phyloP scores from a whole-genome alignment of 1,140 invertebrate genomes.

The Drosophila takahashii region DNA sequence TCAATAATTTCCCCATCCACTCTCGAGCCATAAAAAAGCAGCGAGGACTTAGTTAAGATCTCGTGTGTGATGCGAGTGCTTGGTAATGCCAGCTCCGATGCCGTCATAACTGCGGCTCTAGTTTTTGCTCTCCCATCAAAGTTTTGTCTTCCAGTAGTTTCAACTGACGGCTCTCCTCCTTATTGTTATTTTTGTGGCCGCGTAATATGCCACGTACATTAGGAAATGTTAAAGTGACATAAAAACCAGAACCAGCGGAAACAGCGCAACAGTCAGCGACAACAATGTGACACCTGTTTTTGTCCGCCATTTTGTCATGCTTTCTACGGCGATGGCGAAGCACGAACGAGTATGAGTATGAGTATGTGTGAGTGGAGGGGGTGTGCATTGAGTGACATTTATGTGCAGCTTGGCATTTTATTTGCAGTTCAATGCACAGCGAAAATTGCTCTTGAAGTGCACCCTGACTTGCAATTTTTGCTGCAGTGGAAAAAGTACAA shows the following conservation, averaged over 20 bases:
- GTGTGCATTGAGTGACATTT: conserved; percentile 77
- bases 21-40: conserved; percentile 33
- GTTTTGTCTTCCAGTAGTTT: conserved; percentile 43
- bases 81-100: conserved; percentile 41
- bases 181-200: conserved; percentile 55
- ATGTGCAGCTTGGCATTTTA: conserved; percentile 76
- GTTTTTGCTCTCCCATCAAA: conserved; percentile 36
- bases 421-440: conserved; percentile 77
- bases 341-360: conserved; percentile 17
- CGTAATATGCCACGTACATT: conserved; percentile 73
- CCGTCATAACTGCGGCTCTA: conserved; percentile 59
- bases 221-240: conserved; percentile 79
- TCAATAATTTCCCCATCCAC: conserved; percentile 59
- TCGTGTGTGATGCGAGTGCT: conserved; percentile 55
- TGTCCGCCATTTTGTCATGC: conserved; percentile 51
- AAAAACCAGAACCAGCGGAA: conserved; percentile 58
- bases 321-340: not conserved
- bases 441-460: conserved; percentile 76
- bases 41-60: conserved; percentile 55
- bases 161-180: conserved; percentile 19
- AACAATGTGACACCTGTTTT: conserved; percentile 82
- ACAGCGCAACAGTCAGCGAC: conserved; percentile 67
- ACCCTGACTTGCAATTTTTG: conserved; percentile 65
- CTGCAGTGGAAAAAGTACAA: conserved; percentile 45
- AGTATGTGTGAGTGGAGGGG: conserved; percentile 24